phyloP scores from a whole-genome alignment of 2,888 invertebrate genomes.

The Chrysina gloriosa region DNA sequence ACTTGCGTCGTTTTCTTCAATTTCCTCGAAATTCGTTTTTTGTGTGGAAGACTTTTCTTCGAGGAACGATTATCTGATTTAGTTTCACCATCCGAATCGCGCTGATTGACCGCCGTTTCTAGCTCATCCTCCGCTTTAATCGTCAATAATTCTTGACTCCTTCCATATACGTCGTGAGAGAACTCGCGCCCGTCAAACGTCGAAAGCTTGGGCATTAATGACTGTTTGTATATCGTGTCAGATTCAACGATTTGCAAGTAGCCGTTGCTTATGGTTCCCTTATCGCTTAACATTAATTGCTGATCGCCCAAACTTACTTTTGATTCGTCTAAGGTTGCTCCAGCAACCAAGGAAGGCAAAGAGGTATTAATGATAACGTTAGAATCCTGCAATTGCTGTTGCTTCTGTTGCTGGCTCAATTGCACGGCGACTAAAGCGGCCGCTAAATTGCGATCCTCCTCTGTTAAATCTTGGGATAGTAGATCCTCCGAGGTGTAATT shows the following conservation, averaged over 20 bases:
- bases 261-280: conserved; percentile 54
- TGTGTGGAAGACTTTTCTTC: conserved; percentile 84
- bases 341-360: conserved; percentile 51
- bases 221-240: conserved; percentile 52
- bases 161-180: conserved; percentile 30
- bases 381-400: conserved; percentile 65
- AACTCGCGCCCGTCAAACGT: conserved; percentile 40
- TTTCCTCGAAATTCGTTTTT: conserved; percentile 85
- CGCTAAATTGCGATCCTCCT: conserved; percentile 72
- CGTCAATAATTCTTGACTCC: conserved; percentile 33
- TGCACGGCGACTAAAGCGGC: conserved; percentile 74
- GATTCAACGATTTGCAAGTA: conserved; percentile 61
- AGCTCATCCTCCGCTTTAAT: conserved; percentile 56
- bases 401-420: conserved; percentile 71
- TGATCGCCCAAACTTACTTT: conserved; percentile 56
- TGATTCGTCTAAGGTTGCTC: conserved; percentile 50
- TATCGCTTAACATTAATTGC: conserved; percentile 58
- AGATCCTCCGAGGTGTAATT: conserved; percentile 63
- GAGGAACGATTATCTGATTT: conserved; percentile 59
- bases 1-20: conserved; percentile 69
- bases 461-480: conserved; percentile 65
- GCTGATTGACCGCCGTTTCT: conserved; percentile 48
- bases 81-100: conserved; percentile 60
- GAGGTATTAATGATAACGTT: conserved; percentile 53
- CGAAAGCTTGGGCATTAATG: conserved; percentile 36